Conservation (phyloP, 1,140 invertebrate species). For the Psix sp. region DNA sequence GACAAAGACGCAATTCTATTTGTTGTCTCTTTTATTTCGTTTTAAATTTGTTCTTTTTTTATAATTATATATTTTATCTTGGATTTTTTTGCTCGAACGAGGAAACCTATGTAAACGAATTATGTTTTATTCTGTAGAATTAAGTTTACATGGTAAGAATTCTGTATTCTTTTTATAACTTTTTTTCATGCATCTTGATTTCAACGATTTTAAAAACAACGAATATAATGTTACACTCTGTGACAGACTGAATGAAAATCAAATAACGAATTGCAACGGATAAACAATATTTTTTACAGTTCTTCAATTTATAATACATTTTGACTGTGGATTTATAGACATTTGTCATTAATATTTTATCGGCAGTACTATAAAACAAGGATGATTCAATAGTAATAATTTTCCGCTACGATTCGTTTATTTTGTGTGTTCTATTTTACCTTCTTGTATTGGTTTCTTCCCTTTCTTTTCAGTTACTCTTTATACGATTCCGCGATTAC, state of each 20-base stretch:
- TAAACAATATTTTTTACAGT: background rate
- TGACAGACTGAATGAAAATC: too few species aligned
- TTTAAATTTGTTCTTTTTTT: constrained; percentile 18
- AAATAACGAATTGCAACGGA: too few species aligned
- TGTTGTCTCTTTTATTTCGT: constrained; percentile 17
- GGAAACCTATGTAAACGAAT: too few species aligned
- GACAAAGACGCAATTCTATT: constrained; percentile 13
- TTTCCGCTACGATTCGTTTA: constrained; percentile 30
- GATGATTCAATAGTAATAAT: too few species aligned
- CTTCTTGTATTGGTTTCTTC: constrained; percentile 1
- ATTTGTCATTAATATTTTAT: too few species aligned
- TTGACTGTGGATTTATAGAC: background rate
- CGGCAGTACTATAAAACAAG: too few species aligned
- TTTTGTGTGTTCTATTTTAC: constrained; percentile 20
- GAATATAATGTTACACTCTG: too few species aligned
- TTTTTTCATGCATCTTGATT: background rate
- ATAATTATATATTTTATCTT: constrained; percentile 26
- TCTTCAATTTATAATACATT: background rate
- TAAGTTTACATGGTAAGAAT: too few species aligned
- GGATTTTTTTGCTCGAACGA: constrained; percentile 1
- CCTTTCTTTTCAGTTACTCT: constrained; percentile 8
- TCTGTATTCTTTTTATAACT: constrained; percentile 1
- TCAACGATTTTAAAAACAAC: too few species aligned
- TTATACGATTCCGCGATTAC: constrained; percentile 6
- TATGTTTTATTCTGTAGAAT: too few species aligned